Evolutionary conservation across 2,797 vertebrate species (phyloP).

Genomic region (Mus spretus): DNA sequence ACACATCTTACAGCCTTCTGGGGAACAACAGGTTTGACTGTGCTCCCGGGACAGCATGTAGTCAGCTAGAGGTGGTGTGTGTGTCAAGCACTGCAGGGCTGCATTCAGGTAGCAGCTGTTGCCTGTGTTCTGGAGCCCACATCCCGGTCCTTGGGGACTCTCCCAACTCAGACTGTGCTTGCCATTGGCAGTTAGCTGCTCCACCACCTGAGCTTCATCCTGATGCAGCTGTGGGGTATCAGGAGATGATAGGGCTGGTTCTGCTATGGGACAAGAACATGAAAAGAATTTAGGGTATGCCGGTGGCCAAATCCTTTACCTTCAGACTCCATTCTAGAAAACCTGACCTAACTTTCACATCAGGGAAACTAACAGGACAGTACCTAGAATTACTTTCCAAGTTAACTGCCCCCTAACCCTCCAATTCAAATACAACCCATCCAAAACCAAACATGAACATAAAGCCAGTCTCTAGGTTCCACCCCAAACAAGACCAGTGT

Average conservation of each 20-base stretch:
- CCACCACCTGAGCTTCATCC: neutral
- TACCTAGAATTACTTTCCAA: too few relatives aligned
- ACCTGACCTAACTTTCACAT: too few relatives aligned
- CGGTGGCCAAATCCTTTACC: too few relatives aligned
- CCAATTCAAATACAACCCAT: too few relatives aligned
- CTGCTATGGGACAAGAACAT: neutral
- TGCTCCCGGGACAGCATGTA: neutral
- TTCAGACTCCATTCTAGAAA: too few relatives aligned
- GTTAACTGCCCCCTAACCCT: too few relatives aligned
- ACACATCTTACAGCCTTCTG: neutral
- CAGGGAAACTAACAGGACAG: too few relatives aligned
- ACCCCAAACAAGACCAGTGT: too few relatives aligned
- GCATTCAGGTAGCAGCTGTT: slow-evolving; percentile 5
- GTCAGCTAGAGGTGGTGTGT: neutral
- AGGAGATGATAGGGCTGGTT: neutral
- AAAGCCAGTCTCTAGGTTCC: too few relatives aligned
- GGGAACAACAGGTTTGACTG: rapidly evolving
- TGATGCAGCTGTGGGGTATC: neutral
- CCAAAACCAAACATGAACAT: too few relatives aligned
- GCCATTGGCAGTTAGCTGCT: too few relatives aligned
- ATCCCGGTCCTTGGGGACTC: rapidly evolving
- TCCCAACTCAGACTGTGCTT: neutral
- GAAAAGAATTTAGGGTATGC: neutral
- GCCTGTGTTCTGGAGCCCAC: neutral
- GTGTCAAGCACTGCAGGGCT: neutral